Percentiles rank a stretch among this genome's conserved stretches.
Evolutionary conservation across 1,140 invertebrate genomes (phyloP).

Genomic region (Penaeus vannamei): DNA sequence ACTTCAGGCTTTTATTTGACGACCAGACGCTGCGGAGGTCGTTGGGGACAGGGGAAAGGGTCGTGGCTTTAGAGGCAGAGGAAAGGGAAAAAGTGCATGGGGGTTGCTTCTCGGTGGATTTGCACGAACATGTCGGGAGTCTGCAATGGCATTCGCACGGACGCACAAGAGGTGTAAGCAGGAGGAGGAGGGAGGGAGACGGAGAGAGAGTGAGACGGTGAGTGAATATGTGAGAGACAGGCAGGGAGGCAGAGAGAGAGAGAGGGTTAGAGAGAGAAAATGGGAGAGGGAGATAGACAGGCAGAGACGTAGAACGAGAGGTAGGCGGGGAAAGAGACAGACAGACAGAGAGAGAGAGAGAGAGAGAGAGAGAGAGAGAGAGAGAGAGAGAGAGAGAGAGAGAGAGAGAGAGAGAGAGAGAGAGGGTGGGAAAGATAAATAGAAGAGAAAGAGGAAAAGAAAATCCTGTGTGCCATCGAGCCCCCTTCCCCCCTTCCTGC

Average conservation of each 20-base stretch:
- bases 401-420: neutral
- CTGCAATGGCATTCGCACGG: neutral
- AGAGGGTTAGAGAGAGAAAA: neutral
- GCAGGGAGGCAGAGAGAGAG: neutral
- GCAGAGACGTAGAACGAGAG: too few relatives aligned
- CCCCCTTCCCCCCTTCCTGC: too few relatives aligned
- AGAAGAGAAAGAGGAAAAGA: neutral
- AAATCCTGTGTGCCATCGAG: too few relatives aligned
- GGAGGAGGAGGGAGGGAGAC: neutral
- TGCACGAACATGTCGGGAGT: neutral
- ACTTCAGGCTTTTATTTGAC: too few relatives aligned
- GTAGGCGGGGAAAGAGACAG: neutral
- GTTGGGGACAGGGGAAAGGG: neutral
- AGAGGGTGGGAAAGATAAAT: neutral
- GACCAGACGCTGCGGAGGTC: neutral
- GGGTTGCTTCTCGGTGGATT: too few relatives aligned
- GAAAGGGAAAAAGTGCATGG: neutral
- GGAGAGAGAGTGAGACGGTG: neutral
- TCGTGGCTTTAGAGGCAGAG: neutral
- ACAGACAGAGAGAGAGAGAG: neutral
- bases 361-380: neutral
- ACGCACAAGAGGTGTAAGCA: neutral
- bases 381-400: constrained; percentile 4
- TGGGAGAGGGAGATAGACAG: neutral
- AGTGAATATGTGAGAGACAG: neutral